These are phyloP conservation scores for Arge pagana DNA, from an alignment of 2,888 invertebrate species.

Conservation along the genomic window DNA sequence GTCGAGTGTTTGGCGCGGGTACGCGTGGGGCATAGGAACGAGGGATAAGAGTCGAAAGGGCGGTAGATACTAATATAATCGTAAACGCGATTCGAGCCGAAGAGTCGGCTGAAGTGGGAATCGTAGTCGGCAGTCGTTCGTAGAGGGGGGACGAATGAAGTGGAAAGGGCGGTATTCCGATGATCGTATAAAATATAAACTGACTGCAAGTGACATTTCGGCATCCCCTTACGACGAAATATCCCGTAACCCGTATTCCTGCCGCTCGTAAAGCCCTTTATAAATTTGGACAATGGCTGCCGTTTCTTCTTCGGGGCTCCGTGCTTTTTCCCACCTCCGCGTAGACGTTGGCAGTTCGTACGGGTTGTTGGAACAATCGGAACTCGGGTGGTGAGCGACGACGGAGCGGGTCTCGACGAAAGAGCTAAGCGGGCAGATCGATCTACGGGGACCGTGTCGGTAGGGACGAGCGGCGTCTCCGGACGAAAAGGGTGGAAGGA, in stretches of 20 bases:
- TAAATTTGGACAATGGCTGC: constrained; percentile 44
- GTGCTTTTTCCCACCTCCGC: constrained; percentile 1
- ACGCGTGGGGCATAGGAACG: too few relatives aligned
- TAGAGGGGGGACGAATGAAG: background rate
- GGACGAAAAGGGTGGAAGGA: too few relatives aligned
- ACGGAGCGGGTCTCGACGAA: too few relatives aligned
- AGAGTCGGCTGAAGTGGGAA: too few relatives aligned
- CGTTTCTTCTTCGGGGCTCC: constrained; percentile 20
- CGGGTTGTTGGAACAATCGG: constrained; percentile 23
- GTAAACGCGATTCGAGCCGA: too few relatives aligned
- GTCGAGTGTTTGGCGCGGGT: too few relatives aligned
- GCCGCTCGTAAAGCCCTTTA: constrained; percentile 52
- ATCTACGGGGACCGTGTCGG: too few relatives aligned
- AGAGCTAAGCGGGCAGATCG: too few relatives aligned
- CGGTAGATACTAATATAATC: too few relatives aligned
- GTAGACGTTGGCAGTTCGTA: constrained; percentile 19
- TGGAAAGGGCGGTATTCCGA: constrained; percentile 33
- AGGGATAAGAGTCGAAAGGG: too few relatives aligned
- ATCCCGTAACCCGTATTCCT: constrained; percentile 42
- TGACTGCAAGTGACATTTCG: constrained; percentile 49
- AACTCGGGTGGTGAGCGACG: constrained; percentile 23
- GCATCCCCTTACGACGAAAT: constrained; percentile 37
- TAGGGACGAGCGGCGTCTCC: too few relatives aligned
- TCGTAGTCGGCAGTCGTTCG: background rate
- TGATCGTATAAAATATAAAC: constrained; percentile 45